These are phyloP conservation scores for Neoitamus cyanurus DNA, from an alignment of 2,888 invertebrate genomes.

Conservation along the genomic window DNA sequence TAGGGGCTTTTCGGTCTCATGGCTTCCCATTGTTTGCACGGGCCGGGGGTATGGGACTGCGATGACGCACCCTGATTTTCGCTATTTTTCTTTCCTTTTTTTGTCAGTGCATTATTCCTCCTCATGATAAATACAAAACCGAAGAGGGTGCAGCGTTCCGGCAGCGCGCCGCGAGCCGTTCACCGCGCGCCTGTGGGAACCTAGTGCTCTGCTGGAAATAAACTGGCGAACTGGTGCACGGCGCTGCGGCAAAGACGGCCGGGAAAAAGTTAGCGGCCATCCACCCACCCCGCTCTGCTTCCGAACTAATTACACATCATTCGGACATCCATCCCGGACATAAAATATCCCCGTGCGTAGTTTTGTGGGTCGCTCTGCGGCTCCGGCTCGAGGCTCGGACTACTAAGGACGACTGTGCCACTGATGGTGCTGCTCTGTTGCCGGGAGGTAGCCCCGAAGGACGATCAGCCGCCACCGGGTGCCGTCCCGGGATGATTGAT, in stretches of 20 bases:
- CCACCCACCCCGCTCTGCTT: background rate
- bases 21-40: slow-evolving; percentile 39
- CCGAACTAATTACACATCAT: slow-evolving; percentile 42
- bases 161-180: background rate
- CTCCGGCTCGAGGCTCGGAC: background rate
- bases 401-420: background rate
- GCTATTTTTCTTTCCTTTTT: slow-evolving; percentile 43
- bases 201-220: slow-evolving; percentile 23
- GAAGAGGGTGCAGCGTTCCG: slow-evolving; percentile 39
- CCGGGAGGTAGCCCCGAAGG: background rate
- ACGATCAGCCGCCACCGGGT: background rate
- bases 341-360: slow-evolving; percentile 30
- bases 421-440: background rate
- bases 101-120: slow-evolving; percentile 38
- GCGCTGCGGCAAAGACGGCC: slow-evolving; percentile 30
- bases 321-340: slow-evolving; percentile 41
- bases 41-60: slow-evolving; percentile 10
- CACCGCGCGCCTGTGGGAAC: slow-evolving; percentile 30
- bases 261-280: slow-evolving; percentile 5
- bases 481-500: background rate
- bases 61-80: slow-evolving; percentile 46
- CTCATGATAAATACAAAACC: slow-evolving; percentile 44
- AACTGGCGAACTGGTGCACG: slow-evolving; percentile 12
- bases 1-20: slow-evolving; percentile 43
- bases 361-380: slow-evolving; percentile 39